These are phyloP conservation scores for Amblyteles armatorius DNA, from an alignment of 2,888 invertebrate species.

Conservation along the genomic window DNA sequence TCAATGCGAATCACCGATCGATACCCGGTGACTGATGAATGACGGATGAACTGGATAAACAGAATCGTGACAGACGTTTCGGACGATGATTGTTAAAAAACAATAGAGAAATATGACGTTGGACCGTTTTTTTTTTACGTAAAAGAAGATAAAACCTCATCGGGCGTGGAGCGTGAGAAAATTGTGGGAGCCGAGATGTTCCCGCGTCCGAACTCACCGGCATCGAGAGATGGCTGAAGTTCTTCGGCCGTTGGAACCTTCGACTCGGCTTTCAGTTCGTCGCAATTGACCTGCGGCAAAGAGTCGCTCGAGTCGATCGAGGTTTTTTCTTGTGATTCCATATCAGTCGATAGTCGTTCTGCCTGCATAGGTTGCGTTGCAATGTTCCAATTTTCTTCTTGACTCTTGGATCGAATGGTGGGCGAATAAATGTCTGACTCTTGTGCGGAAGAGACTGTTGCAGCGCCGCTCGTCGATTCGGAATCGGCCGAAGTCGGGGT, in stretches of 20 bases:
- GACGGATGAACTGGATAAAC: neutral
- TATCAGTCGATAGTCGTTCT: slow-evolving; percentile 15
- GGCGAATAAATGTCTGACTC: slow-evolving; percentile 7
- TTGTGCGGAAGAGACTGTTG: neutral
- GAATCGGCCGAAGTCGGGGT: slow-evolving; percentile 59
- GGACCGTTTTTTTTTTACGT: neutral
- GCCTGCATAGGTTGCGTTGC: neutral
- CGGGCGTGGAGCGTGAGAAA: neutral
- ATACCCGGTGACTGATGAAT: neutral
- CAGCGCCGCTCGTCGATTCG: slow-evolving; percentile 2
- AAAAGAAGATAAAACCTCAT: neutral
- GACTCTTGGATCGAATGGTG: neutral
- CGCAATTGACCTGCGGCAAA: slow-evolving; percentile 28
- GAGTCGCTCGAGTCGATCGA: slow-evolving; percentile 9
- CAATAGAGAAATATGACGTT: neutral
- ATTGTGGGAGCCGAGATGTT: neutral
- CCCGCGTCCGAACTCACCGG: slow-evolving; percentile 74
- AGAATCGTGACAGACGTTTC: neutral
- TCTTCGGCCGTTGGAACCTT: slow-evolving; percentile 77
- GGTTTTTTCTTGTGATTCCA: slow-evolving; percentile 19
- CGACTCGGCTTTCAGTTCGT: slow-evolving; percentile 70
- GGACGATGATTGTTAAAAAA: neutral
- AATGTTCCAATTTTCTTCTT: slow-evolving; percentile 1
- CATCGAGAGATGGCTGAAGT: slow-evolving; percentile 78
- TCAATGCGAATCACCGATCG: neutral